Percentiles rank a stretch among this genome's conserved stretches.
Conservation (phyloP, 2,113 vertebrate species). For the Gymnogyps californianus region DNA sequence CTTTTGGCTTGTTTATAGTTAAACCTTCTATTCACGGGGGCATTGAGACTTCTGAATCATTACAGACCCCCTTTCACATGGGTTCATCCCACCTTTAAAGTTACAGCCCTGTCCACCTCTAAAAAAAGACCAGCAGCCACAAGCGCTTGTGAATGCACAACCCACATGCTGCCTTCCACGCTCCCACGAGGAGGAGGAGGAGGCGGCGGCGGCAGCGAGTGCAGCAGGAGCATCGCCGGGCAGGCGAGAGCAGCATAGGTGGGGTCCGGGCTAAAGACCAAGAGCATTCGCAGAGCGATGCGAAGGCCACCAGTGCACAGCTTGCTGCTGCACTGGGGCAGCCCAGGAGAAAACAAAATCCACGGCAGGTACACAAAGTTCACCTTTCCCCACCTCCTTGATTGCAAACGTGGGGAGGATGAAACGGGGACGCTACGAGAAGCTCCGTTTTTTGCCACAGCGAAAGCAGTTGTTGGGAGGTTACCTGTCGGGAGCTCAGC, state of each 20-base stretch:
- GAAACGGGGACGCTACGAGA: fast-evolving
- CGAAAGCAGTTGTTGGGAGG: neutral
- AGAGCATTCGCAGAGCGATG: fast-evolving
- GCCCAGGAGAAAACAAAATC: neutral
- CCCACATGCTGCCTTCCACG: neutral
- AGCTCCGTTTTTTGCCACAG: fast-evolving
- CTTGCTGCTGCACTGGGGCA: neutral
- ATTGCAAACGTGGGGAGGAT: fast-evolving
- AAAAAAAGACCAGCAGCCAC: neutral
- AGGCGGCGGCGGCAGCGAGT: fast-evolving
- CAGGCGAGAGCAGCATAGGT: neutral
- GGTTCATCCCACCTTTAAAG: neutral
- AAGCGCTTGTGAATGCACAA: no score
- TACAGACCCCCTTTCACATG: fast-evolving
- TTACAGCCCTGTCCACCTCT: neutral
- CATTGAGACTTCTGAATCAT: no score
- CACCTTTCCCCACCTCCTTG: neutral
- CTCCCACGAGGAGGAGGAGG: fast-evolving
- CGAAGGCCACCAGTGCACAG: fast-evolving
- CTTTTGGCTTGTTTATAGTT: neutral
- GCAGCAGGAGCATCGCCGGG: neutral
- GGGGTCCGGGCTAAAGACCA: neutral
- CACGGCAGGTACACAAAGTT: fast-evolving
- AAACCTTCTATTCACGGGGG: fast-evolving
- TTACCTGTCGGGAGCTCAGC: neutral